Percentiles rank a stretch among this genome's conserved stretches.
Conservation (phyloP, 92 coral and sea anemone genomes). For the Galaxea fascicularis region DNA sequence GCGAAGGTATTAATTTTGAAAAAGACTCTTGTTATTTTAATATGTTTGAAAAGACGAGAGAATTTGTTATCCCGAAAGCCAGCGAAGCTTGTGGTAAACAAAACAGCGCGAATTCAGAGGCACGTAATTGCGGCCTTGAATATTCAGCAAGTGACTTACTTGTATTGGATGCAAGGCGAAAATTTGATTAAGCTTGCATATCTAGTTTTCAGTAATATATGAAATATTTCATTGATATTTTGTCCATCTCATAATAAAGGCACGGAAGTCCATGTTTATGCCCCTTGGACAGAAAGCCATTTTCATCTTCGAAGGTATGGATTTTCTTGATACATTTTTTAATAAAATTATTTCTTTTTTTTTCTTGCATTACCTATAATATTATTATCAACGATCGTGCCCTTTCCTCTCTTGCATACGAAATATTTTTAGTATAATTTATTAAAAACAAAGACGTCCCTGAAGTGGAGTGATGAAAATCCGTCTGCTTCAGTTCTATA, state of each 20-base stretch:
- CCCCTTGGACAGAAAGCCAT: conserved; percentile 94
- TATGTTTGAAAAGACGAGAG: conserved; percentile 7
- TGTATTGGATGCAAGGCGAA: background rate
- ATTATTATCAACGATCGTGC: background rate
- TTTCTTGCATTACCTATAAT: background rate
- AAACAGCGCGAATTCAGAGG: background rate
- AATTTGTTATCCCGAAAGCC: conserved; percentile 15
- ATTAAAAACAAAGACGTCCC: background rate
- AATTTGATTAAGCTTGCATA: conserved; percentile 15
- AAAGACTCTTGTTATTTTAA: background rate
- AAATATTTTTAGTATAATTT: background rate
- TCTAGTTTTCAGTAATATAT: background rate
- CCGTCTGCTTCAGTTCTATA: background rate
- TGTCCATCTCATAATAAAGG: conserved; percentile 14
- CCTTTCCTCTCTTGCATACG: background rate
- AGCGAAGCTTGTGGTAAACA: conserved; percentile 8
- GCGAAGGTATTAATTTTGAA: conserved; percentile 71
- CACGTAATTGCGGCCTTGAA: conserved; percentile 4
- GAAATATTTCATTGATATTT: background rate
- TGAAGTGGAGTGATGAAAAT: background rate
- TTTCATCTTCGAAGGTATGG: conserved; percentile 88
- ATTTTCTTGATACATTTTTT: background rate
- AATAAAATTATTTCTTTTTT: background rate
- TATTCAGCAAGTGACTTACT: background rate
- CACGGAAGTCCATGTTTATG: conserved; percentile 91